Base-by-base conservation (phyloP, 2,888 invertebrate genomes). In the Adela reaumurella region DNA sequence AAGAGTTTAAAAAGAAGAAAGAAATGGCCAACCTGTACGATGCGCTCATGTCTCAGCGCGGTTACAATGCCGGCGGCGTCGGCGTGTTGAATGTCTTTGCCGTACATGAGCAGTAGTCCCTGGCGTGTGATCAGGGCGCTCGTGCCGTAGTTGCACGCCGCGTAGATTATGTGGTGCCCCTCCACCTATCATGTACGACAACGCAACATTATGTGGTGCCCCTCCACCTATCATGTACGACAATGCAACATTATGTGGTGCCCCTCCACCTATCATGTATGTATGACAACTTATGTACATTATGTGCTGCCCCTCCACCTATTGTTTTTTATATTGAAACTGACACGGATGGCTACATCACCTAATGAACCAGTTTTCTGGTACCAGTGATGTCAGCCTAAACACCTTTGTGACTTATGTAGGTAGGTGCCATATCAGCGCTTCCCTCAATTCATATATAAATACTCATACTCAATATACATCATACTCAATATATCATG, bases 121-220 rank as follows among this genome's bases (percentile, higher is more conserved):
- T 92, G 90, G 60, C 90, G 87, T 1, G 94, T 94, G 1, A 97
- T 90, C 52, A 97, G 83, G 3, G 96, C 97, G 10, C 95, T 93
- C 2, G 95, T 93, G 4, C 96, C 97, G 70, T 94, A 94, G 70
- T 97, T 97, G 63, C 96, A 96, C 0, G 96, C 94, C 1, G 90
- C 91, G 58, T 86, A 86, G 1, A 90, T 82, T 20, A 97, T 84
- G 58, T 85, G 83, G 61, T 94, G 90, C 0, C 92, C 89, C 59
- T 96, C 96, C 24, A 72, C 69, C 79, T 79, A 53, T 16, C n/a
- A n/a, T n/a, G n/a, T n/a, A n/a, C n/a, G n/a, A n/a, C n/a, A n/a
- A n/a, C n/a, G n/a, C n/a, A n/a, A n/a, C n/a, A 90, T 82, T 20
- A 97, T 84, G 58, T 85, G 83, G 61, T 94, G 90, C 0, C 92